phyloP scores from a whole-genome alignment of 1,140 invertebrate species.

The Musca vetustissima region DNA sequence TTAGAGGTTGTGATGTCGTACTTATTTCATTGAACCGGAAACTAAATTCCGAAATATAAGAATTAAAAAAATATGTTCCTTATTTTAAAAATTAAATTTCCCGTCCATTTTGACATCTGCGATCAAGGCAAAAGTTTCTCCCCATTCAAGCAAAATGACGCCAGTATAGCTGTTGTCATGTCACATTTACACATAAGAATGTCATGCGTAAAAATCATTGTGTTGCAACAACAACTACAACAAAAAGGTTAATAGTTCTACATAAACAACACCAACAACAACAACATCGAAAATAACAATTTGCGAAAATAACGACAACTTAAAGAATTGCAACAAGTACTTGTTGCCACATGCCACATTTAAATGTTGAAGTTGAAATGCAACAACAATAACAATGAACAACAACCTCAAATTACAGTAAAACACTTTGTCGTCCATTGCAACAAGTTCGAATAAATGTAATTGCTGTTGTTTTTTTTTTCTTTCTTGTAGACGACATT shows the following conservation, averaged over 20 bases:
- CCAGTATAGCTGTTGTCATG: too few relatives aligned
- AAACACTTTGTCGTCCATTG: slow-evolving; percentile 19
- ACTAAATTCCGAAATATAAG: too few relatives aligned
- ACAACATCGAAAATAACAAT: background rate
- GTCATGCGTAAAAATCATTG: too few relatives aligned
- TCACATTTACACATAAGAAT: too few relatives aligned
- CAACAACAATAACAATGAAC: background rate
- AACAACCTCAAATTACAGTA: slow-evolving; percentile 18
- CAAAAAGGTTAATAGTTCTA: background rate
- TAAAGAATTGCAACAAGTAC: slow-evolving; percentile 17
- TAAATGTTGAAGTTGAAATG: slow-evolving; percentile 2
- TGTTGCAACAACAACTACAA: background rate
- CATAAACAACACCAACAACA: background rate
- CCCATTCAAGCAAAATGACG: too few relatives aligned
- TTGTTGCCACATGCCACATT: slow-evolving; percentile 23
- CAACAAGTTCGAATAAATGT: slow-evolving; percentile 12
- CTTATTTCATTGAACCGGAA: too few relatives aligned
- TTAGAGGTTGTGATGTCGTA: too few relatives aligned
- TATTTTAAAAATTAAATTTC: too few relatives aligned
- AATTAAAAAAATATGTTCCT: too few relatives aligned
- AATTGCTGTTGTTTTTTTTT: background rate
- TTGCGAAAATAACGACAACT: background rate
- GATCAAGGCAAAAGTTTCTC: too few relatives aligned
- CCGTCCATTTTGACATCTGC: too few relatives aligned
- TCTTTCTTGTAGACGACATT: background rate